Evolutionary conservation across 2,797 vertebrate species (phyloP).

Genomic region (Pseudotriccus pelzelni): DNA sequence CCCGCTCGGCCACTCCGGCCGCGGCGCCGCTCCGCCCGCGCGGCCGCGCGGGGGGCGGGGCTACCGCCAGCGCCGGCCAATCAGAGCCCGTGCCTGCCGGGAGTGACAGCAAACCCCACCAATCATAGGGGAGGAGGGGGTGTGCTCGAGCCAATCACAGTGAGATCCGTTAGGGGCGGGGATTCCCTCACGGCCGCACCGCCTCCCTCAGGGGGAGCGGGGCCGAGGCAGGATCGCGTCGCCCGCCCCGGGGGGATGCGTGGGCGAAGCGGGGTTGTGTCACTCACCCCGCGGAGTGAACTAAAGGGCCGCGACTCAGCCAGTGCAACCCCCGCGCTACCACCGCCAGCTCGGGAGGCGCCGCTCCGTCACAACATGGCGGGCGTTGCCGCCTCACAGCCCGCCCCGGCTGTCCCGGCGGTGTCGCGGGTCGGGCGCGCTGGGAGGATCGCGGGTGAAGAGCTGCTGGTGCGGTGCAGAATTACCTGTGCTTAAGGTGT

Average conservation of each 20-base stretch:
- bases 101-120: fast-evolving
- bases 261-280: fast-evolving
- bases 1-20: not conserved
- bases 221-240: fast-evolving
- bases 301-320: no score
- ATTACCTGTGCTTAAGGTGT: not conserved
- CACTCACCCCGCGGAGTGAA: fast-evolving
- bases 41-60: not conserved
- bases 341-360: not conserved
- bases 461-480: not conserved
- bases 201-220: not conserved
- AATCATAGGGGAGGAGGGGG: not conserved
- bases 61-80: fast-evolving
- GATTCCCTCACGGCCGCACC: fast-evolving
- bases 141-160: not conserved
- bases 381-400: not conserved
- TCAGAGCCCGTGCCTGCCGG: not conserved
- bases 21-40: not conserved
- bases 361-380: not conserved
- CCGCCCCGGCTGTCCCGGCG: not conserved
- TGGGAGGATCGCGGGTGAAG: not conserved
- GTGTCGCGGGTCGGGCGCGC: not conserved
- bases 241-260: not conserved
- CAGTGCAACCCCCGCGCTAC: not conserved
- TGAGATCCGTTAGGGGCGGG: not conserved